Conservation (phyloP, 35 echinoderm and acorn worm species). For the Patiria miniata region DNA sequence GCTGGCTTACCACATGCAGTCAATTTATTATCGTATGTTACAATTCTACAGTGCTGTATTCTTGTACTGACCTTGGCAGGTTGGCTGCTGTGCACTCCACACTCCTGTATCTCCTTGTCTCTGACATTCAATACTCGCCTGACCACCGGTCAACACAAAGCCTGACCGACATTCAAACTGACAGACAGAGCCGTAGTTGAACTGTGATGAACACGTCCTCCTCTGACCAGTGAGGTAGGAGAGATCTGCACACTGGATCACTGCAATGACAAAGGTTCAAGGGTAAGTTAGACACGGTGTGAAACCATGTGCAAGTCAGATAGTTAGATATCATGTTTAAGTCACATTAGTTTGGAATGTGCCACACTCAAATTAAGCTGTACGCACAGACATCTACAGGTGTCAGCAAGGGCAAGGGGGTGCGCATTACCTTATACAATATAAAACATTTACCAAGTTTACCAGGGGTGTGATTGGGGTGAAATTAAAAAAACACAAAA, state of each 20-base stretch:
- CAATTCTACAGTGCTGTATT: no score
- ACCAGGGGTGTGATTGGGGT: no score
- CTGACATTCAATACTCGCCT: not conserved
- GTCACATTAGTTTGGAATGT: not conserved
- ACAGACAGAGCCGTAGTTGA: slow-evolving; percentile 5
- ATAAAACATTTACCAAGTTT: no score
- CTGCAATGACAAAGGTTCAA: not conserved
- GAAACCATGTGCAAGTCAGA: not conserved
- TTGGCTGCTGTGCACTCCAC: slow-evolving; percentile 7
- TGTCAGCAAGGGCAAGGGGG: no score
- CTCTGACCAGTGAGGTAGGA: not conserved
- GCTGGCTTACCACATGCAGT: no score
- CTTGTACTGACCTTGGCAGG: not conserved
- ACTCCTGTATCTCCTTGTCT: not conserved
- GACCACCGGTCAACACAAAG: not conserved
- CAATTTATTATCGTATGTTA: no score
- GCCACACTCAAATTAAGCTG: no score
- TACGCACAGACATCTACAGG: no score
- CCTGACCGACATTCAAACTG: not conserved
- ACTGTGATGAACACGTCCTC: not conserved
- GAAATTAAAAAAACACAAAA: no score
- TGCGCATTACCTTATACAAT: no score
- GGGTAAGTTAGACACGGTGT: not conserved
- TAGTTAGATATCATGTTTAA: not conserved
- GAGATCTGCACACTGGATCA: not conserved